Evolutionary conservation across 2,113 vertebrate genomes (phyloP), one percentile per base, ranked within the genome.

Genomic region (Zootoca vivipara): DNA sequence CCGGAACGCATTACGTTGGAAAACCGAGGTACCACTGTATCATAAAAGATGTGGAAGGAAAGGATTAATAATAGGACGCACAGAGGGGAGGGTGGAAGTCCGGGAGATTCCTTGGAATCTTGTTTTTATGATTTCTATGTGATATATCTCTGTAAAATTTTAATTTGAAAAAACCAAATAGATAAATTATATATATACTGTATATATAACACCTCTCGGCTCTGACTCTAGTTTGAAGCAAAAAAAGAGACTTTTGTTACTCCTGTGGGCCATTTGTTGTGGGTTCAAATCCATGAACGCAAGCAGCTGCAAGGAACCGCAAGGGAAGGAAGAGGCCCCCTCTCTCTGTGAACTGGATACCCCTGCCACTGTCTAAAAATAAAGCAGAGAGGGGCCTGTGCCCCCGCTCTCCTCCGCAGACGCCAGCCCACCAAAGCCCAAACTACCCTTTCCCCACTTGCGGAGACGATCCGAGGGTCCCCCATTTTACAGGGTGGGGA

Each of bases 341-440:
- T 22, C 24, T 15, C 46, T 5, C 82, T 13, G 9, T 96, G 95
- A 97, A 98, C 95, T 40, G 70, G 96, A 96, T 96, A 94, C 93
- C 81, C 94, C 95, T 94, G 93, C 96, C 95, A 89, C 70, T 87
- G n/a, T 87, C 97, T 98, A 98, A 97, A 98, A 98, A 98, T 98
- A 98, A 94, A 93, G 90, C 85, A 56, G 83, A 70, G n/a, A 18
- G 22, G 70, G 46, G 33, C 26, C 26, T 20, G 7, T 2, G 9
- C 46, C 46, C 12, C 46, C 12, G 46, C 9, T 46, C 10, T 26
- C 33, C 56, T 72, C 30, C 82, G 12, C 72, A 18, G 24, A 38
- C 33, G 4, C 65, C 78, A 33, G 38, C 12, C 40, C 58, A 7
- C 56, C 2, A 64, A 65, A 24, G 46, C 46, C 46, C 2, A 1